Conservation (phyloP, 2,888 invertebrate genomes). For the Orchesella flavescens region DNA sequence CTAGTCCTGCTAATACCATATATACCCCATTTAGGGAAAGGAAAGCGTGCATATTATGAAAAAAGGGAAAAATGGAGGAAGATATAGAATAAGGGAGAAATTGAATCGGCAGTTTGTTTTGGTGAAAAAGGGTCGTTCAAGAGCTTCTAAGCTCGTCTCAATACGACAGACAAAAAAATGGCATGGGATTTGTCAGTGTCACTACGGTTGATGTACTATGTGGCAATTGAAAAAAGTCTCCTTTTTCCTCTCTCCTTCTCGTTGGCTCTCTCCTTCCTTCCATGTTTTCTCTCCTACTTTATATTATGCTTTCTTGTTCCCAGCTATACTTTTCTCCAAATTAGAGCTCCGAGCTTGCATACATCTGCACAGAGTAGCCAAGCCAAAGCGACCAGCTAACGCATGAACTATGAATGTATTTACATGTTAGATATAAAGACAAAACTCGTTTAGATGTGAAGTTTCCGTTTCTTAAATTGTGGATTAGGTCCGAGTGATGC, state of each 20-base stretch:
- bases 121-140: conserved; percentile 35
- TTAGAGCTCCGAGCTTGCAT: no score
- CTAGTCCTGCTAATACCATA: conserved; percentile 17
- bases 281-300: conserved; percentile 14
- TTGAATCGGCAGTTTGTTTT: conserved; percentile 32
- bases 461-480: conserved; percentile 52
- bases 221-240: conserved; percentile 60
- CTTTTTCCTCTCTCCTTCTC: not conserved
- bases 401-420: conserved; percentile 1
- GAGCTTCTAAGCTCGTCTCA: conserved; percentile 63
- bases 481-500: conserved; percentile 59
- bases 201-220: conserved; percentile 69
- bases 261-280: not conserved
- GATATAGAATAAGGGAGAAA: conserved; percentile 12
- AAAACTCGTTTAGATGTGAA: conserved; percentile 44
- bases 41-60: not conserved
- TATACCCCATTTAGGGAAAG: not conserved
- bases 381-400: not conserved
- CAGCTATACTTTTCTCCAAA: no score
- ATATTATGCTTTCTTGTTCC: not conserved
- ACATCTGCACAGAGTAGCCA: no score
- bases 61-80: conserved; percentile 8
- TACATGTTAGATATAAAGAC: conserved; percentile 27
- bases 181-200: conserved; percentile 72
- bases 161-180: conserved; percentile 71